Conservation (phyloP, 2,888 invertebrate genomes). For the Lasius platythorax region DNA sequence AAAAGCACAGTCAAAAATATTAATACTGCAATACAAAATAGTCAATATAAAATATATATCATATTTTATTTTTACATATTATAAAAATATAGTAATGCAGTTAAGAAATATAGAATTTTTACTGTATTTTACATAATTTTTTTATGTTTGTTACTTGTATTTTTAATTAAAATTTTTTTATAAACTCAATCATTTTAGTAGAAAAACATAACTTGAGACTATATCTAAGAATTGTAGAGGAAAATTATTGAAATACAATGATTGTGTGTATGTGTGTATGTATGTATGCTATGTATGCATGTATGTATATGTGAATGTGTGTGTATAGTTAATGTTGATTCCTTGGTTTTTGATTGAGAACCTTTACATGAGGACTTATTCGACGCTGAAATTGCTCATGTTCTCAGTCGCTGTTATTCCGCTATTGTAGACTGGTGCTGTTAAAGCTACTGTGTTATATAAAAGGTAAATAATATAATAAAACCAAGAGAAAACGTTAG, state of each 20-base stretch:
- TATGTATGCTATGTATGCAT: neutral
- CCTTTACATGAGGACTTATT: constrained; percentile 1
- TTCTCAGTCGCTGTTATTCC: neutral
- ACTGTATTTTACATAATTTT: neutral
- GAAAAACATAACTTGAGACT: neutral
- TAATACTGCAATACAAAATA: neutral
- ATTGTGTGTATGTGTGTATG: neutral
- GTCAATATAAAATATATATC: neutral
- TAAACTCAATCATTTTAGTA: neutral
- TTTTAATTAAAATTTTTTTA: neutral
- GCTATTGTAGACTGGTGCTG: neutral
- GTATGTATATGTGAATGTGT: neutral
- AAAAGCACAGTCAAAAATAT: neutral
- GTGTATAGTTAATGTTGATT: neutral
- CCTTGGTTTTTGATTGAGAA: constrained; percentile 12
- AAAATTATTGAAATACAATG: neutral
- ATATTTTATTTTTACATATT: neutral
- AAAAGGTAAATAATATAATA: neutral
- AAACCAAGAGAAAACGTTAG: neutral
- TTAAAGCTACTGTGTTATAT: neutral
- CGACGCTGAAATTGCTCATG: neutral
- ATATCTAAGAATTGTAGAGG: neutral
- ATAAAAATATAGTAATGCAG: neutral
- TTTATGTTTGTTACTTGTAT: neutral
- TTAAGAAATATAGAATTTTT: neutral